Evolutionary conservation across 2,888 invertebrate genomes (phyloP).

Genomic region (Pristionchus japonicus): DNA sequence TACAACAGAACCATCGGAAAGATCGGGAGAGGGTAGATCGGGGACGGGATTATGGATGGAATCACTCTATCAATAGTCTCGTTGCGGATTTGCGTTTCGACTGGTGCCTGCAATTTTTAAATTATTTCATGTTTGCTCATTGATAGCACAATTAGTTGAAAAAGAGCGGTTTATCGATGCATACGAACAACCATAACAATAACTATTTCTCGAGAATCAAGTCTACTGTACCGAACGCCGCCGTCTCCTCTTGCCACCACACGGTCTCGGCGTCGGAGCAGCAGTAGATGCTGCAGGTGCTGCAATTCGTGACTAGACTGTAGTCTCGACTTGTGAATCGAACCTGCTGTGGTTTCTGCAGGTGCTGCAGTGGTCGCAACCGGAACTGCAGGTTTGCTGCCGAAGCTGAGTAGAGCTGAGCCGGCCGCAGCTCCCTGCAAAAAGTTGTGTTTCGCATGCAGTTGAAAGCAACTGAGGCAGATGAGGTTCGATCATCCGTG

Average conservation of each 20-base stretch:
- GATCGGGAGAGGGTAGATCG: not conserved
- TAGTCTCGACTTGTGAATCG: too few relatives aligned
- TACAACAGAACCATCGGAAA: not conserved
- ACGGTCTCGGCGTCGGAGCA: not conserved
- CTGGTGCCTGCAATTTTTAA: not conserved
- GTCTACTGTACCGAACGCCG: not conserved
- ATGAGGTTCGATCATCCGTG: too few relatives aligned
- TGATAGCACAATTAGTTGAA: not conserved
- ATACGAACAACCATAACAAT: not conserved
- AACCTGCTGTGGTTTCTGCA: not conserved
- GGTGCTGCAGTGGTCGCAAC: not conserved
- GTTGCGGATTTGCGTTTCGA: not conserved
- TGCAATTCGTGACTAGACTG: not conserved
- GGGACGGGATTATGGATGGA: not conserved
- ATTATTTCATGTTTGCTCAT: too few relatives aligned
- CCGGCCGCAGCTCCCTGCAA: not conserved
- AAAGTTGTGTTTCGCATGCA: too few relatives aligned
- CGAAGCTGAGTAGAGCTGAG: not conserved
- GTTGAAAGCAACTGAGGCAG: too few relatives aligned
- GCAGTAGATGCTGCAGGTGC: not conserved
- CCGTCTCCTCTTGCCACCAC: not conserved
- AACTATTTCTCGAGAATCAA: too few relatives aligned
- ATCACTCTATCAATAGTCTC: not conserved
- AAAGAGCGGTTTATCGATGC: conserved; percentile 4
- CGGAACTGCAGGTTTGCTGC: not conserved